Conservation (phyloP, 2,888 invertebrate genomes). For the Fragum sueziense region DNA sequence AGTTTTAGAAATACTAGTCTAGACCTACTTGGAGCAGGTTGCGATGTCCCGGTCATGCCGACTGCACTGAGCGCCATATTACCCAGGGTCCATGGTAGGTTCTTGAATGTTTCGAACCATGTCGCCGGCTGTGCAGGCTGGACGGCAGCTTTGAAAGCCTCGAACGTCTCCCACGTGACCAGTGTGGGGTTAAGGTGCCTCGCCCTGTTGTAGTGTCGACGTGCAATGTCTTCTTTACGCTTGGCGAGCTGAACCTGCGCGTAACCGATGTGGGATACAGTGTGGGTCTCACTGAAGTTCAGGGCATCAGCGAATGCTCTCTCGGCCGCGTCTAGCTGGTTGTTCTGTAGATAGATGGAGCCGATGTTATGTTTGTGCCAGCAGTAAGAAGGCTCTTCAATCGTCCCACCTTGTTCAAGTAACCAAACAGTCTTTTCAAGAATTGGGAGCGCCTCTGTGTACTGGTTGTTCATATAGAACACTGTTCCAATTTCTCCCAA, state of each 20-base stretch:
- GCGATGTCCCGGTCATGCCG: neutral
- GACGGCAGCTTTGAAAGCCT: neutral
- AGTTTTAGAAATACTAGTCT: no score
- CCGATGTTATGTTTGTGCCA: slow-evolving; percentile 1
- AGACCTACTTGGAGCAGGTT: no score
- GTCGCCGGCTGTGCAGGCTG: neutral
- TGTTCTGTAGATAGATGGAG: neutral
- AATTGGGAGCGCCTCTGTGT: neutral
- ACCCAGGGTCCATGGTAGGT: neutral
- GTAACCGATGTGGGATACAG: neutral
- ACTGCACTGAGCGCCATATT: neutral
- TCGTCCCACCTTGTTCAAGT: neutral
- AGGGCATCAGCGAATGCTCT: neutral
- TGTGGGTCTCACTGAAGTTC: neutral
- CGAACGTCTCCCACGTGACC: slow-evolving; percentile 3
- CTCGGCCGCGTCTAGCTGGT: neutral
- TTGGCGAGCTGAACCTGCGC: neutral
- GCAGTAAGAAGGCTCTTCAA: neutral
- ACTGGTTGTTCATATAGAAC: neutral
- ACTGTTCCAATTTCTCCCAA: slow-evolving; percentile 5
- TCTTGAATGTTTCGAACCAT: neutral
- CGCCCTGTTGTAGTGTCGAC: neutral
- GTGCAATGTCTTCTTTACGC: neutral
- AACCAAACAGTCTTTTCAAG: neutral
- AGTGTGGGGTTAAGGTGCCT: neutral